Percentiles rank a stretch among this genome's conserved stretches.
Evolutionary conservation across 2,113 vertebrate genomes (phyloP).

Genomic region (Hemiscyllium ocellatum): DNA sequence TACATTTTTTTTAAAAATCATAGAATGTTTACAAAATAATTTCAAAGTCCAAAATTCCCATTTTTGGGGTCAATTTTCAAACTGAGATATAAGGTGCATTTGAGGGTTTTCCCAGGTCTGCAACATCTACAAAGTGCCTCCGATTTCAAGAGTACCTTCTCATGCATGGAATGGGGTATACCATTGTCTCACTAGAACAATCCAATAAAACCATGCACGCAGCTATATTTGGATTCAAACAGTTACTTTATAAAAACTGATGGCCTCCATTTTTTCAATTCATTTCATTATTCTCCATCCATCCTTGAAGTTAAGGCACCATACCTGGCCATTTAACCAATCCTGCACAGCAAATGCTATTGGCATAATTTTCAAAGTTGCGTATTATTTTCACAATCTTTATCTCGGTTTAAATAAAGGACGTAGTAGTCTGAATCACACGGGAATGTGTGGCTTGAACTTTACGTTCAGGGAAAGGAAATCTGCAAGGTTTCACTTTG

Average conservation of each 20-base stretch:
- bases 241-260: not conserved
- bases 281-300: not conserved
- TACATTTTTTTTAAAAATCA: too few relatives aligned
- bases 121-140: too few relatives aligned
- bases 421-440: too few relatives aligned
- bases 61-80: not conserved
- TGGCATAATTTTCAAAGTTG: not conserved
- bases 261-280: not conserved
- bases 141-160: not conserved
- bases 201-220: not conserved
- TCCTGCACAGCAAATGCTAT: not conserved
- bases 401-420: not conserved
- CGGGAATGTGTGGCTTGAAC: not conserved
- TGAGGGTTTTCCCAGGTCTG: not conserved
- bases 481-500: not conserved
- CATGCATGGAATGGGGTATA: not conserved
- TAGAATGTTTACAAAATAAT: too few relatives aligned
- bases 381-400: not conserved
- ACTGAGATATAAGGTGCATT: not conserved
- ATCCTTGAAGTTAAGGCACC: not conserved
- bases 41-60: not conserved
- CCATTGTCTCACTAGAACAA: not conserved
- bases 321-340: not conserved
- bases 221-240: not conserved
- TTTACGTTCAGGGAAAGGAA: not conserved